phyloP scores from a whole-genome alignment of 2,113 vertebrate genomes.

The Willisornis vidua region DNA sequence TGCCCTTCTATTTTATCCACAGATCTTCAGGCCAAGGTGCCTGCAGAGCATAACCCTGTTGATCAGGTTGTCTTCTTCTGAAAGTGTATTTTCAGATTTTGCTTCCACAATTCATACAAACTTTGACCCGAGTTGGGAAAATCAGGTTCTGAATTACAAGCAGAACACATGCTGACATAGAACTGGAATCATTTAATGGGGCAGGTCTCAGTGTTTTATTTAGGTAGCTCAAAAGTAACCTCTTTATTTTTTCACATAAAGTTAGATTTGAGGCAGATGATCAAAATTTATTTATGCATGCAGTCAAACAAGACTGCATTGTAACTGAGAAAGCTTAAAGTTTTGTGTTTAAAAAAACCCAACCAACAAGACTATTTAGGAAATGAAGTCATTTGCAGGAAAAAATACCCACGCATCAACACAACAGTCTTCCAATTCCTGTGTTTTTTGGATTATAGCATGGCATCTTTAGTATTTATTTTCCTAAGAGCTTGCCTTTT shows the following conservation, averaged over 20 bases:
- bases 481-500: constrained; percentile 31
- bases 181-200: neutral
- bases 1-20: neutral
- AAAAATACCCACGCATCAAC: neutral
- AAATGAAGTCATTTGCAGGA: constrained; percentile 46
- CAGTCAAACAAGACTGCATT: neutral
- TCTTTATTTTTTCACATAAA: constrained; percentile 22
- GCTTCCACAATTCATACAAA: neutral
- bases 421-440: neutral
- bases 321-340: constrained; percentile 51
- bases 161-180: neutral
- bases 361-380: neutral
- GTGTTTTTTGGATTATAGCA: constrained; percentile 21
- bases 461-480: constrained; percentile 35
- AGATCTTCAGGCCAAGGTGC: neutral
- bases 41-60: neutral
- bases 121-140: neutral
- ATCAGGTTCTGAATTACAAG: neutral
- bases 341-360: constrained; percentile 26
- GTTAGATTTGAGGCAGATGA: constrained; percentile 36
- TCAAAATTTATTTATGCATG: constrained; percentile 12
- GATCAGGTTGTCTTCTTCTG: rapidly evolving
- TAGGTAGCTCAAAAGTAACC: neutral
- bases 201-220: constrained; percentile 4
- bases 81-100: neutral